Base-by-base conservation (phyloP, 2,797 vertebrate species). In the Aulostomus chinensis region DNA sequence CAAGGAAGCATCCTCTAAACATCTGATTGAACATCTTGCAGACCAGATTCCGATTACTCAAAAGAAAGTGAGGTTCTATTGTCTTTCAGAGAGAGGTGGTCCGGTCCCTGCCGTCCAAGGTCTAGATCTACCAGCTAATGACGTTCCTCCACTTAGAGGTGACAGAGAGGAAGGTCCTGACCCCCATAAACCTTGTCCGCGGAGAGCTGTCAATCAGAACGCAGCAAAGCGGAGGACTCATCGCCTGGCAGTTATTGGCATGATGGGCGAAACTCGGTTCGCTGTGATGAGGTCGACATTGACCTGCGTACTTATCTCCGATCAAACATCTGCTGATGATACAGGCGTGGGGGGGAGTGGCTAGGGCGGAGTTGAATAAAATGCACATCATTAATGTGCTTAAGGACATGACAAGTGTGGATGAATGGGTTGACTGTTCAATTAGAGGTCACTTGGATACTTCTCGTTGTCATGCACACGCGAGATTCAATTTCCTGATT, bases 251-350 rank as follows among this genome's bases (percentile, higher is more conserved):
- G 73, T 81, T 82, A 84, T 69, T 78, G 76, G 79, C 71, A 50
- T 41, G 66, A 77, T 68, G 62, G 68, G 75, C 48, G 38, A 75
- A 79, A 68, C 43, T 15, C 3, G 58, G 68, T 50, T 41, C 4
- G 43, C 36, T 28, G 73, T 73, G 75, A 86, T 57, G 82, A 80
- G 78, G 62, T 75, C 54, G 71, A 82, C 83, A 86, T 79, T 82
- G 84, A 86, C 84, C 86, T 16, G 39, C 15, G 10, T 17, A 60
- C 72, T 86, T 87, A 83, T 85, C 83, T 76, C 63, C 49, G 54
- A 86, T 84, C 80, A 82, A 85, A 86, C 85, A 88, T 88, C 83
- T 86, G 88, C 81, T 72, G 80, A 65, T 52, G 68, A 76, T 74
- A 73, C 65, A 30, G 60, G 50, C 51, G 3, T 12, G 3, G 14